Evolutionary conservation across 2,113 vertebrate genomes (phyloP), one percentile per base, ranked within the genome.

Genomic region (Hirundichthys speculiger): DNA sequence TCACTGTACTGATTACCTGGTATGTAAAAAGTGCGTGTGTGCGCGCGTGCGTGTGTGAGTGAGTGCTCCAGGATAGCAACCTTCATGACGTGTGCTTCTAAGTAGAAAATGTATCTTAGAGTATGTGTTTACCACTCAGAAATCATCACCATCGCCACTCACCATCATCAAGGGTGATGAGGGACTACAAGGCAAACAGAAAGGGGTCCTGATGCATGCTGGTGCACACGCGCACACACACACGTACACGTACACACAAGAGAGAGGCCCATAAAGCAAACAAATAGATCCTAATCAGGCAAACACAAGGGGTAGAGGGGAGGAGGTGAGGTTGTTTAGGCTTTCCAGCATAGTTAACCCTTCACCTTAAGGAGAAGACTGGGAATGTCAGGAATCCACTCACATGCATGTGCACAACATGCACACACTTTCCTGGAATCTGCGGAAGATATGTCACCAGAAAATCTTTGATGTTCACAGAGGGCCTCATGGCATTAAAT

Each of bases 321-420:
- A 73, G 73, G 79, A 61, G 77, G 72, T 58, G 79, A 64, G 75
- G 54, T 59, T 84, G 70, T 82, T 86, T 80, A 61, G 73, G 72
- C 57, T 69, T 62, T 82, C 34, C 12, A 40, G 49, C 74, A 50
- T 56, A 64, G 73, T 83, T 86, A 75, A 86, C 84, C 83, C 64
- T 58, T 86, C 61, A 65, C 59, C 75, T 71, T 55, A 52, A 66
- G 22, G 58, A 64, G 59, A 64, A 68, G 55, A 70, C 43, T 9
- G 39, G 73, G 86, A 88, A 90, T 89, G 85, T 77, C 1, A 79
- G 65, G 87, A 90, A 89, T 90, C 77, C 74, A 58, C 77, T 61
- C 70, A 48, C 67, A 75, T 47, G 38, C 65, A 51, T 78, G 54
- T 48, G 77, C 57, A 42, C 47, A 67, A 65, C 57, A 21, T 60